Evolutionary conservation across 2,888 invertebrate species (phyloP).

Genomic region (Ophion costatus): DNA sequence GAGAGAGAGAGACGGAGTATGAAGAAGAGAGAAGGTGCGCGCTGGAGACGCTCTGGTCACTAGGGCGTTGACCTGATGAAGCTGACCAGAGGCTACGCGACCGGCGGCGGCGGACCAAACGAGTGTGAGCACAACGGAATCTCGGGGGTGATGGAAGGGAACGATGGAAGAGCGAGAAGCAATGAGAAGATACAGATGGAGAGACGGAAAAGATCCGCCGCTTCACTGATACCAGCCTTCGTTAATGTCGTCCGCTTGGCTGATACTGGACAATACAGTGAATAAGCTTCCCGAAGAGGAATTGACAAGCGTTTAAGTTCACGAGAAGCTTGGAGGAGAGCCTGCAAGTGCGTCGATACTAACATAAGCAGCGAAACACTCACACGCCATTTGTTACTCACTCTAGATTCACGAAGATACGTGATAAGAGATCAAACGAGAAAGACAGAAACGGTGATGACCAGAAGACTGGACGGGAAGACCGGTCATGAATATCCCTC

Average conservation of each 20-base stretch:
- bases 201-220: not conserved
- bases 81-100: slow-evolving; percentile 63
- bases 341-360: slow-evolving; percentile 25
- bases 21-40: slow-evolving; percentile 74
- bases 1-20: not conserved
- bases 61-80: slow-evolving; percentile 82
- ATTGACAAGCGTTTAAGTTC: slow-evolving; percentile 32
- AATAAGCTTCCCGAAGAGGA: slow-evolving; percentile 35
- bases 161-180: slow-evolving; percentile 35
- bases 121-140: slow-evolving; percentile 76
- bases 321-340: slow-evolving; percentile 33
- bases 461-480: slow-evolving; percentile 43
- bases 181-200: not conserved
- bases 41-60: slow-evolving; percentile 77
- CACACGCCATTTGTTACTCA: slow-evolving; percentile 58
- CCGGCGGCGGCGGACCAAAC: slow-evolving; percentile 77
- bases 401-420: slow-evolving; percentile 54
- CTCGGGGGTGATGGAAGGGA: slow-evolving; percentile 66
- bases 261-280: slow-evolving; percentile 13
- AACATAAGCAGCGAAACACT: not conserved
- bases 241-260: slow-evolving; percentile 25
- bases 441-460: slow-evolving; percentile 56
- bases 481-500: slow-evolving; percentile 61
- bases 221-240: slow-evolving; percentile 31
- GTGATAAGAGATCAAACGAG: slow-evolving; percentile 35